phyloP scores from a whole-genome alignment of 2,888 invertebrate genomes.

The Eupithecia centaureata region DNA sequence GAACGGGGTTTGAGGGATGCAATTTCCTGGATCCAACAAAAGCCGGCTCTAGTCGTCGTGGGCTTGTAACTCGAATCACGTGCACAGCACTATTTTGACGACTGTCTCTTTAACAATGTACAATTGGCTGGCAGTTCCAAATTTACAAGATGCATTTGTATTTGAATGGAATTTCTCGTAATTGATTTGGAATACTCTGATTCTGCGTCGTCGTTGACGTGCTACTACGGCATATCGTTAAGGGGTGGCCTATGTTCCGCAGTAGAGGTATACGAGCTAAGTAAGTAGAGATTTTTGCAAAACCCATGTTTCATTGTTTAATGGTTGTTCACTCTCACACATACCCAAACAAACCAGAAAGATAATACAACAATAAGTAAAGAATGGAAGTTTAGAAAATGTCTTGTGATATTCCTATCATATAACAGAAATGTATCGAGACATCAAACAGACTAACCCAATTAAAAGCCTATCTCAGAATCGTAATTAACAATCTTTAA shows the following conservation, averaged over 20 bases:
- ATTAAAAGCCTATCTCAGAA: constrained; percentile 25
- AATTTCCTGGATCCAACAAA: constrained; percentile 68
- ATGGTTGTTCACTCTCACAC: neutral
- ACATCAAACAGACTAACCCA: constrained; percentile 11
- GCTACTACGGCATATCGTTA: neutral
- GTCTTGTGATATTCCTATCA: neutral
- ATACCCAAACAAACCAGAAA: neutral
- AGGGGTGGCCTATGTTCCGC: neutral
- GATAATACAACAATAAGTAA: neutral
- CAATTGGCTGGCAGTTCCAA: constrained; percentile 5
- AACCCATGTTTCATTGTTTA: neutral
- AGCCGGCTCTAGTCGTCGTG: constrained; percentile 58
- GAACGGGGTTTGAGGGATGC: constrained; percentile 69
- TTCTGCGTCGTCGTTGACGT: neutral
- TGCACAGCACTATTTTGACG: constrained; percentile 54
- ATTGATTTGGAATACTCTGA: neutral
- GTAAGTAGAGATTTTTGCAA: neutral
- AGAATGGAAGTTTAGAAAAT: neutral
- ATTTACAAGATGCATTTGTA: neutral
- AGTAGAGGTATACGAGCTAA: neutral
- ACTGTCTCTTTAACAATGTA: constrained; percentile 45
- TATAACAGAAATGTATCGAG: neutral
- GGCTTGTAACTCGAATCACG: constrained; percentile 66
- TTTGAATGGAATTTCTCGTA: neutral
- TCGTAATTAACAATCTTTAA: constrained; percentile 31